Evolutionary conservation across 37 sponge, comb jelly and placozoan genomes (phyloP).

Genomic region (Mnemiopsis leidyi): DNA sequence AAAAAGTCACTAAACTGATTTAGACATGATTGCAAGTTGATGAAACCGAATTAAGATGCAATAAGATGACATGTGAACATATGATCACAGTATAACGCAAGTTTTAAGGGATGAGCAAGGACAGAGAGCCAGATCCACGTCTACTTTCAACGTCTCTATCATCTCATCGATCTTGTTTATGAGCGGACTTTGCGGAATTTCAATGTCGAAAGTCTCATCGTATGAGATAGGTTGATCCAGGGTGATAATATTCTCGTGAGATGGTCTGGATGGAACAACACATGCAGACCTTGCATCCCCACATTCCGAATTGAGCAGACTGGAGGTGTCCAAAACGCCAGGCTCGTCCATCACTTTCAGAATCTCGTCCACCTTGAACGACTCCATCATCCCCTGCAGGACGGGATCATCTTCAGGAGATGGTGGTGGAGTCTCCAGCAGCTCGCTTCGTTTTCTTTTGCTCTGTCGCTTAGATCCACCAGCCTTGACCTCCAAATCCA

Average conservation of each 20-base stretch:
- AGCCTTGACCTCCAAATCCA: neutral
- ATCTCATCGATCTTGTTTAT: neutral
- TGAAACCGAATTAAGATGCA: too few relatives aligned
- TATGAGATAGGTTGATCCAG: neutral
- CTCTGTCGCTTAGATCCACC: neutral
- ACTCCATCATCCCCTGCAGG: neutral
- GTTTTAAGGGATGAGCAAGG: neutral
- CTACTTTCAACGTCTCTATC: neutral
- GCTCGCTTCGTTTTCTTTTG: neutral
- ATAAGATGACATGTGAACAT: too few relatives aligned
- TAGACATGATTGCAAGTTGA: too few relatives aligned
- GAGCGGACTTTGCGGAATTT: neutral
- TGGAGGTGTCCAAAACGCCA: neutral
- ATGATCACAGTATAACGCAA: neutral
- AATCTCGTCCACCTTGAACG: neutral
- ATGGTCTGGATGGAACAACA: neutral
- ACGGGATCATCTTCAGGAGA: neutral
- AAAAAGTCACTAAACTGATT: too few relatives aligned
- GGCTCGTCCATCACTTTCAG: neutral
- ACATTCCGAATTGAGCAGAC: neutral
- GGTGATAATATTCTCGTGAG: neutral
- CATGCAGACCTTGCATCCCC: neutral
- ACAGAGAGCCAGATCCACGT: neutral
- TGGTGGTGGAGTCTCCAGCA: neutral
- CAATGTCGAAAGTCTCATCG: neutral